phyloP scores from a whole-genome alignment of 2,113 vertebrate species.

The Geococcyx californianus region DNA sequence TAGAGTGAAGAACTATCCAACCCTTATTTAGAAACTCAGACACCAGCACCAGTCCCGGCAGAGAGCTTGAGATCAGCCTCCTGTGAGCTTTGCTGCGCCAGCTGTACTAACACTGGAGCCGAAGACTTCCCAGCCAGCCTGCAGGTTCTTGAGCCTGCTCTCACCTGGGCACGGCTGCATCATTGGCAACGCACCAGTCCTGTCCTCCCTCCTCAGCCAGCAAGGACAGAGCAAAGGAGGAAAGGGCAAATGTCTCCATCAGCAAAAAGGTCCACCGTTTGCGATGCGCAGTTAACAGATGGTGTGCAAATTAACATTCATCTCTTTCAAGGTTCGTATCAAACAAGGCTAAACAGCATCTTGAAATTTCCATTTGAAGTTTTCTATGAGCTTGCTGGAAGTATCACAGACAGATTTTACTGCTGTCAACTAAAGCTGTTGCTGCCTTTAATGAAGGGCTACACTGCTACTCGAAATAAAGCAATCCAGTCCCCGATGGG shows the following conservation, averaged over 20 bases:
- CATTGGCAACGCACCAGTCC: fast-evolving
- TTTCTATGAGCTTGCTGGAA: constrained; percentile 14
- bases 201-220: not conserved
- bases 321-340: constrained; percentile 54
- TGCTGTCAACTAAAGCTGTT: constrained; percentile 33
- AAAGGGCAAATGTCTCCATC: not conserved
- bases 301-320: constrained; percentile 9
- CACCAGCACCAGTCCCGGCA: not conserved
- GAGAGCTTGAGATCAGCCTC: not conserved
- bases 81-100: not conserved
- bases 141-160: not conserved
- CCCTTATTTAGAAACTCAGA: not conserved
- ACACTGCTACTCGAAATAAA: not conserved
- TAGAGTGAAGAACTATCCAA: not conserved
- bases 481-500: not conserved
- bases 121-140: not conserved
- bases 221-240: not conserved
- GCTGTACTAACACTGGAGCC: fast-evolving
- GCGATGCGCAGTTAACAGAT: constrained; percentile 40
- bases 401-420: constrained; percentile 20
- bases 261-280: constrained; percentile 33
- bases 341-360: constrained; percentile 64
- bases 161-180: fast-evolving
- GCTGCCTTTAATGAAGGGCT: constrained; percentile 19
- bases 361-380: constrained; percentile 58